Evolutionary conservation across 2,888 invertebrate genomes (phyloP).

Genomic region (Amphipoea oculea): DNA sequence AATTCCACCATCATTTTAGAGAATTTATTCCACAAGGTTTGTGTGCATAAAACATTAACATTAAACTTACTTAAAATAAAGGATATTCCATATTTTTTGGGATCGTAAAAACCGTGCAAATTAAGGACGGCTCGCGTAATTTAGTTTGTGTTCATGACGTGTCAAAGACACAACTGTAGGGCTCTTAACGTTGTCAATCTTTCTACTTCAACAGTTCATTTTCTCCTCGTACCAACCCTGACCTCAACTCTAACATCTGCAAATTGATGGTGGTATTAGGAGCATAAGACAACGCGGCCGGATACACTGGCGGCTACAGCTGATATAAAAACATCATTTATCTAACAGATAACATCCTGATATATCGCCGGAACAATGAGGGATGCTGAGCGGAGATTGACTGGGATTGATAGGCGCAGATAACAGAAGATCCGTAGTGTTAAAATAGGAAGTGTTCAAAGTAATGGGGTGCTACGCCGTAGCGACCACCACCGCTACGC

Average conservation of each 20-base stretch:
- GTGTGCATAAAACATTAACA: background rate
- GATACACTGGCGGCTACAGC: constrained; percentile 49
- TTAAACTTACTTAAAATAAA: background rate
- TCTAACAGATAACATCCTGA: constrained; percentile 61
- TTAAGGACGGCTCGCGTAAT: background rate
- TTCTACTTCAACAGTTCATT: background rate
- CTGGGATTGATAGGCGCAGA: constrained; percentile 50
- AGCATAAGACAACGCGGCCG: constrained; percentile 48
- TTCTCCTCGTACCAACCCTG: constrained; percentile 16
- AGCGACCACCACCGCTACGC: constrained; percentile 26
- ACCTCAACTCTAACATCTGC: constrained; percentile 16
- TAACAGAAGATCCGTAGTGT: constrained; percentile 25
- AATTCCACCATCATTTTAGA: background rate
- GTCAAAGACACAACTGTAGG: background rate
- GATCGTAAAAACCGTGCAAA: background rate
- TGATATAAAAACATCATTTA: constrained; percentile 65
- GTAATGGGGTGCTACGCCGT: constrained; percentile 39
- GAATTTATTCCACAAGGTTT: background rate
- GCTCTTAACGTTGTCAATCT: background rate
- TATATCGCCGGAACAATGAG: constrained; percentile 48
- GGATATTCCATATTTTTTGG: background rate
- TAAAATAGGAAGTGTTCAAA: constrained; percentile 17
- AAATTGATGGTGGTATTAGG: constrained; percentile 58
- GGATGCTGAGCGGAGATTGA: constrained; percentile 50
- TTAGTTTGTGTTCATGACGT: background rate